Evolutionary conservation across 2,888 invertebrate genomes (phyloP).

Genomic region (Pandemis corylana): DNA sequence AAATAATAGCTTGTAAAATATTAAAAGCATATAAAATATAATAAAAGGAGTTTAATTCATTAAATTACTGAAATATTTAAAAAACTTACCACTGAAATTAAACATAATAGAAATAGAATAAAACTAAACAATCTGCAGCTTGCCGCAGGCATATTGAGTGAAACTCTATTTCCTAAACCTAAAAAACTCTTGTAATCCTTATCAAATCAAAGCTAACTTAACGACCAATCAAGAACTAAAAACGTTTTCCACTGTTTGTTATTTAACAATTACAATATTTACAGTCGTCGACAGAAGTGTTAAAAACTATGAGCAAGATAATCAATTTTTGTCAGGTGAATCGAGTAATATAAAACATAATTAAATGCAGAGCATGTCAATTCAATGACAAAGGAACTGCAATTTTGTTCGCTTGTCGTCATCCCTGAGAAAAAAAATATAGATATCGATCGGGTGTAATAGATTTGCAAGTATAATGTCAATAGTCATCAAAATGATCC

Average conservation of each 20-base stretch:
- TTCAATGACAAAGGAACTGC: slow-evolving; percentile 3
- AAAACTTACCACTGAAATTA: slow-evolving; percentile 24
- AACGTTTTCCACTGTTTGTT: not conserved
- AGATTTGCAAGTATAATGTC: not conserved
- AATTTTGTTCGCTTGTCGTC: not conserved
- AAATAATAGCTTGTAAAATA: too few relatives aligned
- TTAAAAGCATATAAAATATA: too few relatives aligned
- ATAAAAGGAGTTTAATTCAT: too few relatives aligned
- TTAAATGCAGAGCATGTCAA: too few relatives aligned
- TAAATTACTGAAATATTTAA: not conserved
- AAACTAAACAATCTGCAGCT: slow-evolving; percentile 14
- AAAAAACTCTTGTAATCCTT: slow-evolving; percentile 13
- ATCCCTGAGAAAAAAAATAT: not conserved
- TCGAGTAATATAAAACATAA: not conserved
- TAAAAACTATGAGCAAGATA: not conserved
- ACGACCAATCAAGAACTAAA: slow-evolving; percentile 24
- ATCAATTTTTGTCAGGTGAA: too few relatives aligned
- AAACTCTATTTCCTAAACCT: slow-evolving; percentile 4
- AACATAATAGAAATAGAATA: slow-evolving; percentile 19
- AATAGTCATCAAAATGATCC: not conserved
- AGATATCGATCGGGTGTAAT: not conserved
- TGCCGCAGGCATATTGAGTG: slow-evolving; percentile 20
- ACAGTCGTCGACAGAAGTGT: not conserved
- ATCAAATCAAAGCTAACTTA: slow-evolving; percentile 7
- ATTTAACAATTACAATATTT: slow-evolving; percentile 4